Evolutionary conservation across 2,888 invertebrate genomes (phyloP), one percentile per base, ranked within the genome.

Genomic region (Pogonocherus hispidulus): DNA sequence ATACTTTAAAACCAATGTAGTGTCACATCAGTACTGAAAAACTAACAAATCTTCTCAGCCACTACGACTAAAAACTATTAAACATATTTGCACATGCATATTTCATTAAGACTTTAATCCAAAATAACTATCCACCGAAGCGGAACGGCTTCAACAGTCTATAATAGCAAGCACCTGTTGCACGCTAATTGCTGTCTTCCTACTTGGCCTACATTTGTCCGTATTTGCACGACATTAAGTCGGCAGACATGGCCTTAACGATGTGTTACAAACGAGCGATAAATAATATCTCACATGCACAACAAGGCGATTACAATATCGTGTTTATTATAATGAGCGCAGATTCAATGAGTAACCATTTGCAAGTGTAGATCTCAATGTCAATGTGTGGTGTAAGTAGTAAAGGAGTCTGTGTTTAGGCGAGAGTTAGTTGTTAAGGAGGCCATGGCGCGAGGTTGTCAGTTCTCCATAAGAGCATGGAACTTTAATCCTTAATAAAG

Each of bases 301-400:
- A 27, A n/a, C 41, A 14, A 41, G n/a, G 41, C 41, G 14, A 41
- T 41, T 41, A 41, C 41, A n/a, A 41, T 41, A 16, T n/a, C 16
- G n/a, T 14, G 41, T 41, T 27, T 27, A 16, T 16, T 14, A 14
- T 41, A 41, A 14, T 41, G 44, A 55, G 57, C 49, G 47, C 59
- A 56, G 65, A 52, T 66, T 66, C 66, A 59, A 64, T 60, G 37
- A 41, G 55, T 22, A 56, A 54, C 63, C 41, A 63, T 69, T 51
- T 52, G 59, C 66, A 70, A 70, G 66, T 70, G 66, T 70, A 49
- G 56, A 55, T 66, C 63, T 71, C 70, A 71, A 71, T 71, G 70
- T 66, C 70, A 67, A 54, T 67, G 70, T 71, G 67, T 71, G 70
- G 70, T 71, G n/a, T n/a, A n/a, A 71, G 70, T 71, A 54, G 65